A percentile compares a stretch with the other conserved stretches of the same genome.
phyloP scores from a whole-genome alignment of 2,797 vertebrate genomes.

The Trematomus bernacchii region DNA sequence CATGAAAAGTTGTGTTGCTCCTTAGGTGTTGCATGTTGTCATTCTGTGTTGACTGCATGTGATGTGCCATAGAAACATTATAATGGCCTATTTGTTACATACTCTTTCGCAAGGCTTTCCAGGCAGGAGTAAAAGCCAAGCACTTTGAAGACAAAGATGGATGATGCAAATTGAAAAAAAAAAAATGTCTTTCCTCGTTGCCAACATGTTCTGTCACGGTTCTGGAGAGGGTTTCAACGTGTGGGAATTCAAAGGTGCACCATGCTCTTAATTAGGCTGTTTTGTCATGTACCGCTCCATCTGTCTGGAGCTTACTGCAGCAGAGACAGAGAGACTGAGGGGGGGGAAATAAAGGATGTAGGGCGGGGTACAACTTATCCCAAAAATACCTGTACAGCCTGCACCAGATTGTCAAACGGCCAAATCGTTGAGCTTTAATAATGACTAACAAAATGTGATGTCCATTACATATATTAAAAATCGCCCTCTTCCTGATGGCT shows the following conservation, averaged over 20 bases:
- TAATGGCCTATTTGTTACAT: constrained; percentile 54
- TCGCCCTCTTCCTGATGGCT: constrained; percentile 25
- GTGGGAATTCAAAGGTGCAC: constrained; percentile 77
- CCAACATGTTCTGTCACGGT: constrained; percentile 62
- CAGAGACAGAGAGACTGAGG: constrained; percentile 36
- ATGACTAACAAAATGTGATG: constrained; percentile 44
- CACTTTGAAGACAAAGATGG: constrained; percentile 54
- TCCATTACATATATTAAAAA: constrained; percentile 45
- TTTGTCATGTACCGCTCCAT: constrained; percentile 77
- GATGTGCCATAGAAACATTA: constrained; percentile 30
- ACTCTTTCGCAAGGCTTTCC: constrained; percentile 26
- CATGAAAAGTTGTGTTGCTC: constrained; percentile 43
- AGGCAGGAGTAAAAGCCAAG: constrained; percentile 29
- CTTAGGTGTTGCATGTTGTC: constrained; percentile 49
- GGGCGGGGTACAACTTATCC: constrained; percentile 27
- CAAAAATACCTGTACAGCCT: constrained; percentile 48
- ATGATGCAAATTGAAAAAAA: constrained; percentile 58
- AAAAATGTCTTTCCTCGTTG: constrained; percentile 34
- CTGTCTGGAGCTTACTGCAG: constrained; percentile 69
- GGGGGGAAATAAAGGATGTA: constrained; percentile 12
- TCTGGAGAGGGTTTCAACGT: constrained; percentile 62
- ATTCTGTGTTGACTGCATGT: constrained; percentile 25
- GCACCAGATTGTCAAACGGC: constrained; percentile 58
- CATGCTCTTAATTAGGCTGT: constrained; percentile 80
- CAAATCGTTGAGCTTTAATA: constrained; percentile 54